These are phyloP conservation scores for Callorhinus ursinus DNA, from an alignment of 2,113 vertebrate species.

Conservation along the genomic window DNA sequence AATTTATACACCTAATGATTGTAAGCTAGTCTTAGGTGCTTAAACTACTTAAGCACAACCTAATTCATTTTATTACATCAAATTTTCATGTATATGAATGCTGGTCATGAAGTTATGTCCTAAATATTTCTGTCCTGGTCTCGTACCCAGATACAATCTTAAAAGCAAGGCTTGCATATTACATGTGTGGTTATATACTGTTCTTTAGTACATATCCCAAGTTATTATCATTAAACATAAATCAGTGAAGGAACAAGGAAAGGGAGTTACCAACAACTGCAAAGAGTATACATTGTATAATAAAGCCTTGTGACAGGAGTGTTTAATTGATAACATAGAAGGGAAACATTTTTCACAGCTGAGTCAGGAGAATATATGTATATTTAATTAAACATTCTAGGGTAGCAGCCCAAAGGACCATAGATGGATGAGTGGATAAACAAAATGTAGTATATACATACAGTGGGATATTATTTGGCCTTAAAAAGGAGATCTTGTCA, in stretches of 20 bases:
- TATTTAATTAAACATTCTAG: background rate
- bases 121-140: background rate
- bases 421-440: background rate
- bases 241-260: background rate
- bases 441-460: background rate
- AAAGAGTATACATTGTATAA: background rate
- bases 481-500: background rate
- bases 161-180: background rate
- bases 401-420: background rate
- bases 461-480: background rate
- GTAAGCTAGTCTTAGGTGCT: background rate
- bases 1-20: background rate
- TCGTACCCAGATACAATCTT: background rate
- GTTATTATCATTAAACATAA: background rate
- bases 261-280: background rate
- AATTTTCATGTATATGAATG: background rate
- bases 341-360: conserved; percentile 36
- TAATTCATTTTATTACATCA: conserved; percentile 22
- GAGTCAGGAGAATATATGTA: background rate
- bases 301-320: background rate
- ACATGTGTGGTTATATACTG: background rate
- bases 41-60: background rate
- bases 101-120: background rate
- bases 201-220: background rate
- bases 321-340: background rate